Conservation (phyloP, 2,797 vertebrate species). For the Acrocephalus scirpaceus region DNA sequence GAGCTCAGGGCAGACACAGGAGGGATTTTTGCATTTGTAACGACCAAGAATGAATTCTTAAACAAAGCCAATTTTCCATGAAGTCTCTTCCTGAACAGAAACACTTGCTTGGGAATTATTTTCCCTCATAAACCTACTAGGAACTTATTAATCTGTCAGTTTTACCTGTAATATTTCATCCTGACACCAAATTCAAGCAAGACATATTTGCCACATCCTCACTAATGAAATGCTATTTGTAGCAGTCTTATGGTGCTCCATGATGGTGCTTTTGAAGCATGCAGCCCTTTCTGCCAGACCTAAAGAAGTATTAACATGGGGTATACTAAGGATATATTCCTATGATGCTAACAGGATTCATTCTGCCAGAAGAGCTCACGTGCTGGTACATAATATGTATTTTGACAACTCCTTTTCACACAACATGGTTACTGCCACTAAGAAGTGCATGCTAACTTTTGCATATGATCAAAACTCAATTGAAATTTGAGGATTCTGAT, state of each 20-base stretch:
- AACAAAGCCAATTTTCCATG: background rate
- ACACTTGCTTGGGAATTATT: background rate
- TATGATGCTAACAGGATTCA: background rate
- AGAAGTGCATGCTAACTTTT: background rate
- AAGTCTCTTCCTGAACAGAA: background rate
- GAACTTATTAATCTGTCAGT: background rate
- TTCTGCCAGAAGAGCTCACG: background rate
- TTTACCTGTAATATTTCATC: background rate
- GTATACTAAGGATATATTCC: background rate
- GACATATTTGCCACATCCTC: background rate
- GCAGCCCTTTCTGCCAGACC: background rate
- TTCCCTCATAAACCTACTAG: background rate
- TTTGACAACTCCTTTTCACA: background rate
- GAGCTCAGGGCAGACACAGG: background rate
- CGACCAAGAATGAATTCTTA: background rate
- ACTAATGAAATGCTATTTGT: background rate
- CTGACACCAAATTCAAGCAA: background rate
- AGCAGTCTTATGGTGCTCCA: background rate
- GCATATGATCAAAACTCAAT: background rate
- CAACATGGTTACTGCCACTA: background rate
- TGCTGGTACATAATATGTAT: background rate
- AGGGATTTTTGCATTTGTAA: background rate
- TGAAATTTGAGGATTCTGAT: background rate
- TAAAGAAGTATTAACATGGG: background rate
- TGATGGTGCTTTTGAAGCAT: background rate